Evolutionary conservation across 1,140 invertebrate species (phyloP).

Genomic region (Teleopsis dalmanni): DNA sequence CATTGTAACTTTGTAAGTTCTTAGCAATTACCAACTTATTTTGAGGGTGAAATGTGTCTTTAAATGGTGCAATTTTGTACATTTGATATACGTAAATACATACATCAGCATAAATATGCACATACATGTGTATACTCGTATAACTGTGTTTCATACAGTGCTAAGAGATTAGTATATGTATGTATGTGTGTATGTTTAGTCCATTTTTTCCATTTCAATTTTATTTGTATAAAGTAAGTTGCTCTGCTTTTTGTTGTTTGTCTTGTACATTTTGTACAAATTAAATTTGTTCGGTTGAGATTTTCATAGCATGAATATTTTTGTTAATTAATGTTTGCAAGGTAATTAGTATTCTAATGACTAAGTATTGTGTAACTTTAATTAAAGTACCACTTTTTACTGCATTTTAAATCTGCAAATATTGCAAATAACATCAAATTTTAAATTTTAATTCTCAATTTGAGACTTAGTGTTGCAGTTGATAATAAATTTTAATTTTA

Average conservation of each 20-base stretch:
- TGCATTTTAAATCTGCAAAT: too few species aligned
- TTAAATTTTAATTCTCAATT: too few species aligned
- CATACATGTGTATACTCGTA: too few species aligned
- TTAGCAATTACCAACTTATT: slow-evolving; percentile 4
- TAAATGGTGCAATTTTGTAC: slow-evolving; percentile 7
- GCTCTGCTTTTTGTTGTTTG: not conserved
- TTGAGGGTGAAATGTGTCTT: slow-evolving; percentile 10
- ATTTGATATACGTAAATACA: slow-evolving; percentile 2
- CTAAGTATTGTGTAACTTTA: too few species aligned
- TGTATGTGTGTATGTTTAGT: not conserved
- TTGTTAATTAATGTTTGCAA: slow-evolving; percentile 12
- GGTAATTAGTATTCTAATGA: slow-evolving; percentile 10
- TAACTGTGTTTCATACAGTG: too few species aligned
- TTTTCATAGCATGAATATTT: slow-evolving; percentile 3
- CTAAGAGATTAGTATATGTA: not conserved
- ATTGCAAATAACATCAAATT: too few species aligned
- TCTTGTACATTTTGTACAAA: not conserved
- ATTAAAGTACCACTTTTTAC: too few species aligned
- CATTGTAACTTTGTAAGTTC: not conserved
- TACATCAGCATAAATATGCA: too few species aligned
- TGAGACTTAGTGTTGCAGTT: too few species aligned
- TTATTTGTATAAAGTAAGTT: not conserved
- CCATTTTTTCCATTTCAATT: not conserved
- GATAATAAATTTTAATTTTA: too few species aligned
- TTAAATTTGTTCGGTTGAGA: not conserved